phyloP scores from a whole-genome alignment of 1,140 invertebrate genomes.

The Phymastichus coffea region DNA sequence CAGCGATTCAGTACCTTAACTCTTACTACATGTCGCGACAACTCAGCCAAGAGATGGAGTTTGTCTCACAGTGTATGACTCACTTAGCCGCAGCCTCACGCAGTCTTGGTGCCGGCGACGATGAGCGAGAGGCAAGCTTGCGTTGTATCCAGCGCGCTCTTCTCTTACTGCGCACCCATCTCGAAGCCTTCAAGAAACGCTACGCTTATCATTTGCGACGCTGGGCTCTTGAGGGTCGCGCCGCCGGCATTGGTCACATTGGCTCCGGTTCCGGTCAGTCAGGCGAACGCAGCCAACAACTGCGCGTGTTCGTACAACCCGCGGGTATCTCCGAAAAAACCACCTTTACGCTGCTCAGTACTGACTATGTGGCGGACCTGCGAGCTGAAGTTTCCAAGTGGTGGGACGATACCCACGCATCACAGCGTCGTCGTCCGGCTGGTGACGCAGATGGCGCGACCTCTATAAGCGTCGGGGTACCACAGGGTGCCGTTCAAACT shows the following conservation, averaged over 20 bases:
- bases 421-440: too few relatives aligned
- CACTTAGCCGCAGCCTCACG: slow-evolving; percentile 79
- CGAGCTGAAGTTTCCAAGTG: slow-evolving; percentile 91
- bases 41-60: slow-evolving; percentile 87
- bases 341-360: slow-evolving; percentile 71
- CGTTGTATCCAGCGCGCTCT: slow-evolving; percentile 87
- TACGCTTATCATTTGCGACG: slow-evolving; percentile 84
- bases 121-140: slow-evolving; percentile 81
- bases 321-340: slow-evolving; percentile 81
- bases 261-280: slow-evolving; percentile 55
- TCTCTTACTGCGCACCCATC: slow-evolving; percentile 83
- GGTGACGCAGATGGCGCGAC: not conserved
- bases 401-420: slow-evolving; percentile 70
- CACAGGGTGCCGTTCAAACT: slow-evolving; percentile 4
- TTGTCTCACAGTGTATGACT: slow-evolving; percentile 88
- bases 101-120: slow-evolving; percentile 67
- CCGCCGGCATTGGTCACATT: slow-evolving; percentile 73
- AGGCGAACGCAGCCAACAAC: slow-evolving; percentile 60
- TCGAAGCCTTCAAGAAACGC: slow-evolving; percentile 86
- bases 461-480: slow-evolving; percentile 32
- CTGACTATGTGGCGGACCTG: slow-evolving; percentile 86
- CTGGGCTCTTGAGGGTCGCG: slow-evolving; percentile 80
- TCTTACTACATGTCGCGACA: slow-evolving; percentile 90
- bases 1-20: slow-evolving; percentile 91
- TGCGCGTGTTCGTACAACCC: slow-evolving; percentile 81